These are phyloP conservation scores for Lontra canadensis DNA, from an alignment of 2,113 vertebrate genomes.

Conservation along the genomic window DNA sequence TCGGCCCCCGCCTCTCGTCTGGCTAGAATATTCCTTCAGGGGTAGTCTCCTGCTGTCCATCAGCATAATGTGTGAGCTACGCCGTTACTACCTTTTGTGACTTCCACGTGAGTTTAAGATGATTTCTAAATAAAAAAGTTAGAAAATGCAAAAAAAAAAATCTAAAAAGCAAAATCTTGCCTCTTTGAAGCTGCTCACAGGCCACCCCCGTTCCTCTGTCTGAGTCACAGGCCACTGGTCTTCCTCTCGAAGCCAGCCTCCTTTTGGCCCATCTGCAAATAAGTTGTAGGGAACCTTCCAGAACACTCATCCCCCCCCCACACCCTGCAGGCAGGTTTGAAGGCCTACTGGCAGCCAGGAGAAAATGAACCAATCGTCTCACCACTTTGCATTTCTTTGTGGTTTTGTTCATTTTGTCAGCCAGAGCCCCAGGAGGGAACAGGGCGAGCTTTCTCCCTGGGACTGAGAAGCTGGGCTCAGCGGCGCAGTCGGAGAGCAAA, in stretches of 20 bases:
- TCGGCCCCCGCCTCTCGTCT: fast-evolving
- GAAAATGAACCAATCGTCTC: not conserved
- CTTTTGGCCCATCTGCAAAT: fast-evolving
- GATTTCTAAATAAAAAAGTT: not conserved
- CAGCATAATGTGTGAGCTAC: fast-evolving
- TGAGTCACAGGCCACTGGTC: fast-evolving
- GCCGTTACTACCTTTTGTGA: not conserved
- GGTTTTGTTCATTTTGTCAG: not conserved
- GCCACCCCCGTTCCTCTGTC: fast-evolving
- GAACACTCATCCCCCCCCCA: fast-evolving
- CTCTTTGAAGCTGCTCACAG: fast-evolving
- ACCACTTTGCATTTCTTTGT: not conserved
- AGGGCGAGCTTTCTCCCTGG: not conserved
- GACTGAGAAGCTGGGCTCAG: not conserved
- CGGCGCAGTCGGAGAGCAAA: not conserved
- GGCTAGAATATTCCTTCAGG: fast-evolving
- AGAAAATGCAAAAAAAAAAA: not conserved
- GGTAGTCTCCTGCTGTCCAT: fast-evolving
- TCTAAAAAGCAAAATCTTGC: fast-evolving
- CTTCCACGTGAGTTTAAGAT: not conserved
- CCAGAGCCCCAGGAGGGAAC: not conserved
- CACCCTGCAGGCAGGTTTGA: not conserved
- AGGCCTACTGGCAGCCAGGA: not conserved
- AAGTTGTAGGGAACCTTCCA: not conserved
- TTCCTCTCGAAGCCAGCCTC: not conserved